Conservation (phyloP, 2,888 invertebrate species). For the Oasisia sp. region DNA sequence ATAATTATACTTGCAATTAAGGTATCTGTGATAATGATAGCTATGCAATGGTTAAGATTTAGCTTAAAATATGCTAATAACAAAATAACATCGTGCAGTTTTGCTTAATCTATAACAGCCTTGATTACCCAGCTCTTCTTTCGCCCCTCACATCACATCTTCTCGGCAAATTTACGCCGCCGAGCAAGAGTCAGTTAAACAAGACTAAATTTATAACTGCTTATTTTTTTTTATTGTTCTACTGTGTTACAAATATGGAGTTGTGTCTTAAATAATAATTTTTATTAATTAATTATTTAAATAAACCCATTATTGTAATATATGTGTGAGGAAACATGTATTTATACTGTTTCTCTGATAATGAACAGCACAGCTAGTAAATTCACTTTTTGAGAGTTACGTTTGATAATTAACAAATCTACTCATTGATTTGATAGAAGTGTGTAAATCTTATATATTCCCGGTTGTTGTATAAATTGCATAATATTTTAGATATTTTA, state of each 20-base stretch:
- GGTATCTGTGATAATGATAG: not conserved
- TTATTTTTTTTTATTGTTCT: not conserved
- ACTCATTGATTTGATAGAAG: not conserved
- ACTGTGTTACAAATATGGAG: not conserved
- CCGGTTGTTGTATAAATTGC: not conserved
- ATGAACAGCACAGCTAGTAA: not conserved
- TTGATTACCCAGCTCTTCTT: too few species aligned
- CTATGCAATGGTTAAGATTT: not conserved
- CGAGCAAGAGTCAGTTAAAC: too few species aligned
- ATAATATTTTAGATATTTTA: not conserved
- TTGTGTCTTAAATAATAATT: constrained; percentile 21
- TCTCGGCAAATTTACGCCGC: too few species aligned
- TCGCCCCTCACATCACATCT: too few species aligned
- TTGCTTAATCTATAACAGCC: not conserved
- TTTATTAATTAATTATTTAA: not conserved
- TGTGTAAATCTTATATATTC: not conserved
- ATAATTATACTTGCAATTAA: not conserved
- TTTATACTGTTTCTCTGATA: not conserved
- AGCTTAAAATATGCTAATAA: not conserved
- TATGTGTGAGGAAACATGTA: not conserved
- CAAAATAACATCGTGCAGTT: not conserved
- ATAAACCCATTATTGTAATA: not conserved
- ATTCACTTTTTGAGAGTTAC: not conserved
- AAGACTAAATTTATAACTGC: not conserved
- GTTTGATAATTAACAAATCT: not conserved